Base-by-base conservation (phyloP, 2,113 vertebrate genomes). In the Charina bottae region DNA sequence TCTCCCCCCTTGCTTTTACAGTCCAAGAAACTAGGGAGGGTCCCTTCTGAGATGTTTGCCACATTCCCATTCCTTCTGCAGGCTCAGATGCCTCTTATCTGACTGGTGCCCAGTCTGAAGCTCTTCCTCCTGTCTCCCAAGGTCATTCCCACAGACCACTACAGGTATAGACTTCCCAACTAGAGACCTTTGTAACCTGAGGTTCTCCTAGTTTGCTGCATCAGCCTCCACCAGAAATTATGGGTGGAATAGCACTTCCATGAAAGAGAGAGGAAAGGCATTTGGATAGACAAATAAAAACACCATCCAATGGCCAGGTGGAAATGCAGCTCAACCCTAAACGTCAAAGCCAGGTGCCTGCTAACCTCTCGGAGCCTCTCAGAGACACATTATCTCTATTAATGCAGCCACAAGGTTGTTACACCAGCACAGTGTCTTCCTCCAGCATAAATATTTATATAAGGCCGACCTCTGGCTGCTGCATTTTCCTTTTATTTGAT, bases 391-490 rank as follows among this genome's bases (percentile, higher is more conserved):
- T 98, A 98, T 97, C 98, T 98, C 97, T 97, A 96, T 97, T 98
- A 97, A 97, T 98, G 97, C 97, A 97, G 97, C 97, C 97, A 97
- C 97, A 97, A 97, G 98, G 97, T 97, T 97, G 97, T 98, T 97
- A 98, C 96, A 97, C 97, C 97, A 97, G 97, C 97, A 97, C 96
- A 93, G 96, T 97, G 97, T 97, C 97, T 97, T 97, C 97, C 96
- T 97, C 93, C 96, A 97, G 97, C 96, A 98, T 98, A 98, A 98
- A 98, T 98, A 98, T 98, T 98, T 98, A 98, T 97, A 97, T 94
- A 98, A 97, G 96, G 94, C 95, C 97, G 97, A 98, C 98, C 97
- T 97, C 97, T 58, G 96, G 96, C 97, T 97, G 97, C 96, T 91
- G 95, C 94, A 3, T 96, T 97, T 97, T 97, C 97, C 96, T 97